Base-by-base conservation (phyloP, 2,113 vertebrate genomes). In the Cavia aperea region DNA sequence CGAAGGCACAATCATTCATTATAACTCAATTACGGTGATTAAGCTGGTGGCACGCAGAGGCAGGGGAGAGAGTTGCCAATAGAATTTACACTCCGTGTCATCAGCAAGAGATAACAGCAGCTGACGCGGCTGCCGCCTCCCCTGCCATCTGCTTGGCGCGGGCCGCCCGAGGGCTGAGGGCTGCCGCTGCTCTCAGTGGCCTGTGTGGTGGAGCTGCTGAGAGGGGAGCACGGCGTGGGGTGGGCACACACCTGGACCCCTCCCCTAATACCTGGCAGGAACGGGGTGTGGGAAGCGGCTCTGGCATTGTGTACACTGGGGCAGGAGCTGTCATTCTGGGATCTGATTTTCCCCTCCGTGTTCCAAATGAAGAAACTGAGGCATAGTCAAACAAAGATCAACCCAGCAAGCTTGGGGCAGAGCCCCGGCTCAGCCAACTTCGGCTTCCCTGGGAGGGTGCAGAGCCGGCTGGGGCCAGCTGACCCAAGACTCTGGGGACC, bases 21-120 rank as follows among this genome's bases (percentile, higher is more conserved):
- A 98, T 92, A 97, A 95, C 97, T 97, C 97, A 98, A 98, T 98
- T 98, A 98, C 97, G 96, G 97, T 97, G 97, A 98, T 98, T 98
- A 98, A 97, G 94, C 97, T 93, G 97, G 97, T 96, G 97, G 97
- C 97, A 94, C 89, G 96, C 97, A 97, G 97, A 95, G 96, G 97
- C 97, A 90, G 97, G 95, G 95, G 96, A 97, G 95, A 97, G 96
- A 46, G 36, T 96, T 95, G 97, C 98, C 97, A 97, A 96, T 95
- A 95, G 94, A 96, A 97, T 97, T 97, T 97, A 96, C 95, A 94
- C 97, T 97, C 96, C 94, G 90, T 97, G 97, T 97, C 98, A 96
- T 96, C 97, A 97, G 97, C 92, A 9, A 97, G 97, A 95, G 97
- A 96, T 95, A 97, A 96, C 95, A 94, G 92, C 97, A 97, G 97